Base-by-base conservation (phyloP, 2,888 invertebrate genomes). In the Priocnemis perturbator region DNA sequence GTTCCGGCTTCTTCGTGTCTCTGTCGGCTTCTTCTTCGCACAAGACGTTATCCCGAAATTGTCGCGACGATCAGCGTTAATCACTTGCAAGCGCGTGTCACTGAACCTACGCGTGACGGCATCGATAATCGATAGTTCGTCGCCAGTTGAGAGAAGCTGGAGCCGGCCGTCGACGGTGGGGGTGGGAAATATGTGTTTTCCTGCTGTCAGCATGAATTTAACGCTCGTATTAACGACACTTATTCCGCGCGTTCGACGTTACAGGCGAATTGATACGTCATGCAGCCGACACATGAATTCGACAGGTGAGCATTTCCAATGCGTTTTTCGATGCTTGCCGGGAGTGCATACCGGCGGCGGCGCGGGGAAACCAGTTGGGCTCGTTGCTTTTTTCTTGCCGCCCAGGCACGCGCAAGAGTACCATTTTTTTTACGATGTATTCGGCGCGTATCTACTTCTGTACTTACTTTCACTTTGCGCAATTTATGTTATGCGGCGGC, bases 61-160 rank as follows among this genome's bases (percentile, higher is more conserved):
- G 2, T 7, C 14, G 11, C 37, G 11, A 37, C 11, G 37, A 37
- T 37, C 37, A 37, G 14, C 63, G n/a, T 48, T 57, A 57, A 57
- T 67, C 67, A 52, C 26, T 23, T 17, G 19, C 50, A 19, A 50
- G 50, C n/a, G n/a, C 67, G 64, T 78, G 78, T 78, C 78, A 76
- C 61, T 72, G 79, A 78, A 78, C 76, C 74, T 67, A 64, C 61
- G 76, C 71, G 68, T 68, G 73, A 76, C 71, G 60, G n/a, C 60
- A 78, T 78, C 70, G 79, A 69, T 70, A 79, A 78, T 78, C 78
- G 74, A 79, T 78, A 78, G 66, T 76, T 73, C 59, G 62, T 62
- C 60, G 58, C 21, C 64, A 72, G 73, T 37, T 69, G 64, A 67
- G 64, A 67, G 67, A 64, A 69, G 56, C 55, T 26, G 26, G 2